Percentiles rank a stretch among this genome's conserved stretches.
These are phyloP conservation scores for Chelidonichthys spinosus DNA, from an alignment of 2,797 vertebrate genomes.

Conservation along the genomic window DNA sequence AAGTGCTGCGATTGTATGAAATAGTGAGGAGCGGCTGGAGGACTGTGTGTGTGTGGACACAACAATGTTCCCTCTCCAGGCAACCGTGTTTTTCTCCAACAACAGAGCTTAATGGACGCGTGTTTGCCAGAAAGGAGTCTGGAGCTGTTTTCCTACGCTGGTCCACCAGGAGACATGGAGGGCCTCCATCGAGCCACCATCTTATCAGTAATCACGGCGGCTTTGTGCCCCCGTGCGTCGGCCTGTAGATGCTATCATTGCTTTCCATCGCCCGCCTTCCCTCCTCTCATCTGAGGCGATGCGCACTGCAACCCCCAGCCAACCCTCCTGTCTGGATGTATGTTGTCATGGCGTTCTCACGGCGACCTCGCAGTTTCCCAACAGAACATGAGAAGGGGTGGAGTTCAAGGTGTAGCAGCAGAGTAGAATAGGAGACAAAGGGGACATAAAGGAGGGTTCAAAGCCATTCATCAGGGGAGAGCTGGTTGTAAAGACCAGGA, in stretches of 20 bases:
- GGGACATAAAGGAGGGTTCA: slow-evolving; percentile 60
- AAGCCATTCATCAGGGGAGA: slow-evolving; percentile 73
- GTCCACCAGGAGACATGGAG: slow-evolving; percentile 49
- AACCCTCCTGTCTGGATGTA: not conserved
- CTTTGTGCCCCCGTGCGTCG: slow-evolving; percentile 38
- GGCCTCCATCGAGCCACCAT: slow-evolving; percentile 61
- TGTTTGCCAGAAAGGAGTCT: slow-evolving; percentile 67
- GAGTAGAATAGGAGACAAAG: slow-evolving; percentile 77
- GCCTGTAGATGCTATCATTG: slow-evolving; percentile 45
- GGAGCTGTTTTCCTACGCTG: slow-evolving; percentile 57
- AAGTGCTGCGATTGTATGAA: slow-evolving; percentile 44
- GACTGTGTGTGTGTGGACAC: slow-evolving; percentile 68
- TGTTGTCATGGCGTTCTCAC: slow-evolving; percentile 44
- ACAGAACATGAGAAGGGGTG: slow-evolving; percentile 79
- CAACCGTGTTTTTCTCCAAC: slow-evolving; percentile 69
- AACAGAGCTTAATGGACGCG: slow-evolving; percentile 64
- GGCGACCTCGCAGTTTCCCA: slow-evolving; percentile 51
- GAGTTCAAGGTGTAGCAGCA: slow-evolving; percentile 67
- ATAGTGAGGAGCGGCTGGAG: slow-evolving; percentile 26
- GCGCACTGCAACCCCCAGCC: slow-evolving; percentile 14
- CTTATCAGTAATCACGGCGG: slow-evolving; percentile 53
- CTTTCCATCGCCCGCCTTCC: not conserved
- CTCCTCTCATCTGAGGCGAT: not conserved
- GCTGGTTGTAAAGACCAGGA: slow-evolving; percentile 47
- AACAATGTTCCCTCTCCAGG: slow-evolving; percentile 73